Percentiles rank a stretch among this genome's conserved stretches.
Evolutionary conservation across 2,888 invertebrate genomes (phyloP).

Genomic region (Caenorhabditis wallacei): DNA sequence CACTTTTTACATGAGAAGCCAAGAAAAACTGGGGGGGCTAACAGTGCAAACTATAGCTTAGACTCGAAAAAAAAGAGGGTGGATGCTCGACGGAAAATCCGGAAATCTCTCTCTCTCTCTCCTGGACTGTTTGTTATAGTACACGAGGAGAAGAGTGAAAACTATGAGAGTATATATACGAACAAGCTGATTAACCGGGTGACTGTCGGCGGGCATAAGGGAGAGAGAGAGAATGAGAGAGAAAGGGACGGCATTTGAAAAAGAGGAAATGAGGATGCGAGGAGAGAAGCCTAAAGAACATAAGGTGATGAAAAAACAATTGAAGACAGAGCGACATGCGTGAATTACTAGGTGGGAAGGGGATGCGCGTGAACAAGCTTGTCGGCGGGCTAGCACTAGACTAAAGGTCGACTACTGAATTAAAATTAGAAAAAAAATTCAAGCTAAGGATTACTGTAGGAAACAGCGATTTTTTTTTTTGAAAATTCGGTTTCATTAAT

Average conservation of each 20-base stretch:
- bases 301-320: neutral
- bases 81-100: conserved; percentile 39
- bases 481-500: no score
- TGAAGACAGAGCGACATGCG: neutral
- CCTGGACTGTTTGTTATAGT: neutral
- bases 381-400: no score
- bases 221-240: no score
- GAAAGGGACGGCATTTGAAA: conserved; percentile 5
- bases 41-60: conserved; percentile 38
- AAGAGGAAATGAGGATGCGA: neutral
- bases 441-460: no score
- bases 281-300: neutral
- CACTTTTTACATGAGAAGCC: no score
- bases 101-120: conserved; percentile 53
- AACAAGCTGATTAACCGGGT: conserved; percentile 57
- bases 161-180: conserved; percentile 53
- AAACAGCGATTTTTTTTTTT: no score
- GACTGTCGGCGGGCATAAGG: conserved; percentile 1
- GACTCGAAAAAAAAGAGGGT: neutral
- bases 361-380: neutral
- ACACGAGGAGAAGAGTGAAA: neutral
- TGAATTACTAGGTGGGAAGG: neutral
- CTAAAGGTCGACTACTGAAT: no score
- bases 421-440: no score
- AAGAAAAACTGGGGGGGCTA: no score